Conservation (phyloP, 2,797 vertebrate species). For the Rhinoraja longicauda region DNA sequence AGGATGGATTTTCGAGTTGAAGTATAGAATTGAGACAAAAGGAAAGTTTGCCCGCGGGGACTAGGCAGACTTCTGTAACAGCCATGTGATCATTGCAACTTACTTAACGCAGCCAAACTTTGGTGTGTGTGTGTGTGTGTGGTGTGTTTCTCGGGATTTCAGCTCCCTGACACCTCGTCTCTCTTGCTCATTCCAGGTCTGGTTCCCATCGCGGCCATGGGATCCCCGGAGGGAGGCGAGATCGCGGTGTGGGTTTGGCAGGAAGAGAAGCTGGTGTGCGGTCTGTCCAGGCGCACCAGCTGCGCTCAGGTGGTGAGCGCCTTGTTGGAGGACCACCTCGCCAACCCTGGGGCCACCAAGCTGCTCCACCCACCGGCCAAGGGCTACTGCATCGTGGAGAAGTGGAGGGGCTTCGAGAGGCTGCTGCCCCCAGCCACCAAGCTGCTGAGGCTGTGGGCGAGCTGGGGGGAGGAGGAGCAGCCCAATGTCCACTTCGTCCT, state of each 20-base stretch:
- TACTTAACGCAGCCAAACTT: background rate
- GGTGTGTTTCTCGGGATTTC: too few relatives aligned
- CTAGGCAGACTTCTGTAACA: background rate
- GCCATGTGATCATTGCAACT: background rate
- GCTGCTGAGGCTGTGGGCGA: constrained; percentile 84
- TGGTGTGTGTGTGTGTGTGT: background rate
- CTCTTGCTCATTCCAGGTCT: background rate
- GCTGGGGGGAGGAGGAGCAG: constrained; percentile 86
- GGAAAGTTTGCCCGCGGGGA: background rate
- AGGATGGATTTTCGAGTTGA: background rate
- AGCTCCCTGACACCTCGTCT: background rate
- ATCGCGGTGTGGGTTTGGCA: constrained; percentile 84
- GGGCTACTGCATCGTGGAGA: constrained; percentile 86
- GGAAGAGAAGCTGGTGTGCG: constrained; percentile 91
- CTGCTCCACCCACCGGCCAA: constrained; percentile 74
- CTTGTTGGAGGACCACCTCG: constrained; percentile 79
- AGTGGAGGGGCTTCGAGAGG: constrained; percentile 86
- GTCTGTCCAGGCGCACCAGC: constrained; percentile 85
- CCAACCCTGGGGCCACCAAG: constrained; percentile 65
- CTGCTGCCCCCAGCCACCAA: constrained; percentile 81
- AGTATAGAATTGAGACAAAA: background rate
- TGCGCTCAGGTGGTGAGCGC: constrained; percentile 82
- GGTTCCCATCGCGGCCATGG: background rate
- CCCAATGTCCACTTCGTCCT: constrained; percentile 77
- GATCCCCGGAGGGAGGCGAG: constrained; percentile 64